These are phyloP conservation scores for Nerophis ophidion DNA, from an alignment of 2,113 vertebrate species.

Conservation along the genomic window DNA sequence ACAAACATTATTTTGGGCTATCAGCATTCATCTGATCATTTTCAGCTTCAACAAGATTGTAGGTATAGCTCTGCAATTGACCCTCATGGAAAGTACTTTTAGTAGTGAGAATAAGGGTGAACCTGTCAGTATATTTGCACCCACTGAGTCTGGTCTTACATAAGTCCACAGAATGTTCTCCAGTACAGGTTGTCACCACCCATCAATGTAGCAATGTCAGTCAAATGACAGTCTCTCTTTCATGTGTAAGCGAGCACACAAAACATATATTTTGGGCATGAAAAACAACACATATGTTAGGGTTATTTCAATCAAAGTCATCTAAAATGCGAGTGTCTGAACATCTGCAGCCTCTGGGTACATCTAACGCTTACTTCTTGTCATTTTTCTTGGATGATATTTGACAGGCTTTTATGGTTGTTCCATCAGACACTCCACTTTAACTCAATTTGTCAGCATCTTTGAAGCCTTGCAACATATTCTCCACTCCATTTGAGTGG, in stretches of 20 bases:
- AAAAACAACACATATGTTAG: slow-evolving; percentile 47
- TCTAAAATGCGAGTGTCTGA: slow-evolving; percentile 46
- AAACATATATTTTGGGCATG: slow-evolving; percentile 22
- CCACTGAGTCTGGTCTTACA: slow-evolving; percentile 45
- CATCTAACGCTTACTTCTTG: slow-evolving; percentile 31
- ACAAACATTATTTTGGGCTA: slow-evolving; percentile 18
- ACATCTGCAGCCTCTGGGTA: slow-evolving; percentile 38
- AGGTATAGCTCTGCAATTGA: slow-evolving; percentile 21
- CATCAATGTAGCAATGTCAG: slow-evolving; percentile 33
- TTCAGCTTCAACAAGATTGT: slow-evolving; percentile 18
- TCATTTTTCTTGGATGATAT: slow-evolving; percentile 44
- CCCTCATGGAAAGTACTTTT: slow-evolving; percentile 38
- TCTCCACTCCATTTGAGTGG: slow-evolving; percentile 53
- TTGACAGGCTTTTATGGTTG: slow-evolving; percentile 59
- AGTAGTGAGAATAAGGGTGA: slow-evolving; percentile 35
- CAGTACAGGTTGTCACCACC: slow-evolving; percentile 42
- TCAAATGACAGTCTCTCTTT: slow-evolving; percentile 31
- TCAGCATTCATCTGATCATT: slow-evolving; percentile 26
- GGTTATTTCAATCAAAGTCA: slow-evolving; percentile 56
- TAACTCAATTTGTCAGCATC: slow-evolving; percentile 50
- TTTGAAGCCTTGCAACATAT: slow-evolving; percentile 49
- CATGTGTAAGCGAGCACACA: slow-evolving; percentile 20
- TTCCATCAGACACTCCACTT: slow-evolving; percentile 48
- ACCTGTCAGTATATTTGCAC: slow-evolving; percentile 48
- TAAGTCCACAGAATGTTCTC: slow-evolving; percentile 41